Evolutionary conservation across 2,113 vertebrate species (phyloP), one percentile per base, ranked within the genome.

Genomic region (Heloderma charlesbogerti): DNA sequence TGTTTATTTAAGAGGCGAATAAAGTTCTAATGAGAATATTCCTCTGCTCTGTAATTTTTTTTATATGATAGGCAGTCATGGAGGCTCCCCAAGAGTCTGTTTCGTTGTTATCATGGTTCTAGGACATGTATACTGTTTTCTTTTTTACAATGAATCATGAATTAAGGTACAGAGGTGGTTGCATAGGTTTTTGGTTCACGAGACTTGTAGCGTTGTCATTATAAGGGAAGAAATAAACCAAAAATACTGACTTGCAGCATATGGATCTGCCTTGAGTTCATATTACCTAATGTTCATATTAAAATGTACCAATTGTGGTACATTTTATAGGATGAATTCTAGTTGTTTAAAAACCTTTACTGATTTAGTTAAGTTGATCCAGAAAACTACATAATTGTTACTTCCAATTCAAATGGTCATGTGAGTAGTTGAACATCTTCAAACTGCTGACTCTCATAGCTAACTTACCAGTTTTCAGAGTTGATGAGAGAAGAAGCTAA

Each of bases 141-240:
- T 90, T 87, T 72, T 8, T 37, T 88, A 16, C 2, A 34, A 2
- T 0, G 0, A 87, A 34, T 84, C 18, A 25, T 0, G 3, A 45
- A 29, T 63, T 85, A 43, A 40, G 4, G 69, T 5, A 15, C 43
- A 1, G 60, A 51, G 80, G 81, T 40, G 29, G 88, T 91, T 95
- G 6, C 0, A 82, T 93, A 87, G n/a, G 43, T 57, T 57, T 89
- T 92, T 60, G 20, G 27, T n/a, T 57, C 69, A 79, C 2, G 3
- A 54, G 57, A 51, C 85, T 83, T 85, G 15, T 22, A 2, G 89
- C 67, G 25, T 29, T 90, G 1, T 7, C 0, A 0, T 67, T 89
- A 60, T 85, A 20, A 57, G 5, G 10, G 87, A 89, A n/a, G 67
- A 85, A 81, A 77, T 75, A 60, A 13, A n/a, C 60, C 86, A 89